Conservation (phyloP, 2,888 invertebrate species). For the Hirtodrosophila duncani region DNA sequence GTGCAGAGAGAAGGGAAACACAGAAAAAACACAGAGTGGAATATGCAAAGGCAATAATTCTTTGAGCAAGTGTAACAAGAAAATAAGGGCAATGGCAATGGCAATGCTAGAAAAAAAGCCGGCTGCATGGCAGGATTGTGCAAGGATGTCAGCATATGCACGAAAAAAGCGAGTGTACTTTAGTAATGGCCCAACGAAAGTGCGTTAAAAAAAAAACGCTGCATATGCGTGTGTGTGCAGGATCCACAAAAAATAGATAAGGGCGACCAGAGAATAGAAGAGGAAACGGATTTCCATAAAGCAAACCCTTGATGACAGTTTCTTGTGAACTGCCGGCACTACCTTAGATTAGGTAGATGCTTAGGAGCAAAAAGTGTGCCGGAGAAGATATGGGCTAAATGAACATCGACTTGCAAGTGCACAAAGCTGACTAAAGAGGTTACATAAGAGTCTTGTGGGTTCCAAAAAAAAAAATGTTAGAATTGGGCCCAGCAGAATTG, state of each 20-base stretch:
- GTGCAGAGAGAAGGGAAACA: slow-evolving; percentile 31
- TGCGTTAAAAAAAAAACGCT: background rate
- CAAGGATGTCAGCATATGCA: slow-evolving; percentile 43
- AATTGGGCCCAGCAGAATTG: background rate
- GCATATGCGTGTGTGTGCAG: slow-evolving; percentile 1
- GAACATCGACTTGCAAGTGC: slow-evolving; percentile 5
- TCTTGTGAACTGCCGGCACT: slow-evolving; percentile 13
- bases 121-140: slow-evolving; percentile 10
- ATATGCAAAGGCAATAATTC: slow-evolving; percentile 67
- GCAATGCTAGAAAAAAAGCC: slow-evolving; percentile 40
- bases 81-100: slow-evolving; percentile 53
- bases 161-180: slow-evolving; percentile 18
- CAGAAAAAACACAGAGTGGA: slow-evolving; percentile 13
- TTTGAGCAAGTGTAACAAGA: slow-evolving; percentile 60
- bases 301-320: slow-evolving; percentile 47
- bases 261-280: slow-evolving; percentile 3
- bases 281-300: slow-evolving; percentile 52
- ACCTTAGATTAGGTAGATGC: slow-evolving; percentile 22
- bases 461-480: too few species aligned
- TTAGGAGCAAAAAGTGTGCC: slow-evolving; percentile 7
- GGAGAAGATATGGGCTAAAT: slow-evolving; percentile 11
- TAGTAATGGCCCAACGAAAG: slow-evolving; percentile 13
- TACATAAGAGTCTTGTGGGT: slow-evolving; percentile 15
- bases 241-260: background rate
- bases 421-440: slow-evolving; percentile 19